These are phyloP conservation scores for Heterotis niloticus DNA, from an alignment of 2,113 vertebrate genomes.

Conservation along the genomic window DNA sequence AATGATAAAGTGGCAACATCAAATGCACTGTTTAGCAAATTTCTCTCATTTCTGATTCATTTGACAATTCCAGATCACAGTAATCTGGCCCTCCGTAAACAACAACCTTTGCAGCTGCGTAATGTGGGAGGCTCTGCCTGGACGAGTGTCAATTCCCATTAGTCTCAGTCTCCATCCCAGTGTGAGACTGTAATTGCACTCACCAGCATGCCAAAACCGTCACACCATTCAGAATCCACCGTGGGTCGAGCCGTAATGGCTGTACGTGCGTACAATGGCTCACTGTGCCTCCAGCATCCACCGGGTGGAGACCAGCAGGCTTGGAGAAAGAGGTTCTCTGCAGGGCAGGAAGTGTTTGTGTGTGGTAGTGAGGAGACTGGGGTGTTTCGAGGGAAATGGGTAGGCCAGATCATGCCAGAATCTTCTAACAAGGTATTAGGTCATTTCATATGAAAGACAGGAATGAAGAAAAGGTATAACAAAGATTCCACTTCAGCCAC, in stretches of 20 bases:
- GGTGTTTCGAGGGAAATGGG: not conserved
- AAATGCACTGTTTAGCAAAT: constrained; percentile 23
- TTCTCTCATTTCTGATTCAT: constrained; percentile 42
- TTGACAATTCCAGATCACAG: constrained; percentile 39
- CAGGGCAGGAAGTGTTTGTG: not conserved
- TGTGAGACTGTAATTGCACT: constrained; percentile 21
- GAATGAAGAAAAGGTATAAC: not conserved
- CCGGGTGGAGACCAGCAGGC: not conserved
- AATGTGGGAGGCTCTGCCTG: constrained; percentile 16
- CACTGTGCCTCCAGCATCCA: constrained; percentile 17
- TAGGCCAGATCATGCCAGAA: not conserved
- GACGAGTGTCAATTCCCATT: constrained; percentile 38
- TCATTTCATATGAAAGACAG: not conserved
- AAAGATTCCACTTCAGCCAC: not conserved
- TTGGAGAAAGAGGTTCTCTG: not conserved
- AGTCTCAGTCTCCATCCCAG: constrained; percentile 28
- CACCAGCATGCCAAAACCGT: constrained; percentile 17
- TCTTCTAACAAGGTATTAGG: not conserved
- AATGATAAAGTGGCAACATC: not conserved
- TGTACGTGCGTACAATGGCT: constrained; percentile 15
- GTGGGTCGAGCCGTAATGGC: not conserved
- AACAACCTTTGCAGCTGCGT: constrained; percentile 30
- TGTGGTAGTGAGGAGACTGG: not conserved
- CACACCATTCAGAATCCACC: constrained; percentile 16
- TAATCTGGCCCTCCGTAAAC: constrained; percentile 39